phyloP scores from a whole-genome alignment of 2,113 vertebrate genomes.

The Plotosus lineatus region DNA sequence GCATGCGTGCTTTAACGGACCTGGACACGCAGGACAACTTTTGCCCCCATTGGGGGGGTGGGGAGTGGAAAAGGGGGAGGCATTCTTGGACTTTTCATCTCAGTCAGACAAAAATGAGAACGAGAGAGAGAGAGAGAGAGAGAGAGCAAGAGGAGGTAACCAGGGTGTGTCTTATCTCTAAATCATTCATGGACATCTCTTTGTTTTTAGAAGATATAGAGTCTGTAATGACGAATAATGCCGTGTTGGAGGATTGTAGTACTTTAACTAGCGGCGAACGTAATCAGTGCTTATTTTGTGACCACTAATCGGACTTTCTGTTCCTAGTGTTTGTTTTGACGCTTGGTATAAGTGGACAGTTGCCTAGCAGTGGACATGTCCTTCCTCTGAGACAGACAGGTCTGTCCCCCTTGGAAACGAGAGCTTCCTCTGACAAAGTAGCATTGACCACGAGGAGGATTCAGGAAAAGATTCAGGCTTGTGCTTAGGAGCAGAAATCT shows the following conservation, averaged over 20 bases:
- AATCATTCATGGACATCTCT: conserved; percentile 38
- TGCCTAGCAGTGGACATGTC: conserved; percentile 30
- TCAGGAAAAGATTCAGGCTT: conserved; percentile 5
- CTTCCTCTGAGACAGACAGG: conserved; percentile 67
- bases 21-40: conserved; percentile 64
- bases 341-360: conserved; percentile 26
- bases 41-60: conserved; percentile 60
- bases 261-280: not conserved
- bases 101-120: conserved; percentile 24
- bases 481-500: conserved; percentile 34
- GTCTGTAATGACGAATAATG: not conserved
- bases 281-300: not conserved
- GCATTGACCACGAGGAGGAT: conserved; percentile 12
- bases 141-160: conserved; percentile 50
- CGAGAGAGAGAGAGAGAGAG: conserved; percentile 21
- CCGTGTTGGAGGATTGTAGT: not conserved
- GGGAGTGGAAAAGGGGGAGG: conserved; percentile 57
- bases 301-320: not conserved
- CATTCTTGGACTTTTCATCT: conserved; percentile 66
- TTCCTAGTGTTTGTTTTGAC: conserved; percentile 17
- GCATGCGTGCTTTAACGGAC: conserved; percentile 64
- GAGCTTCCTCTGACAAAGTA: conserved; percentile 46
- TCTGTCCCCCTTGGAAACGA: conserved; percentile 62
- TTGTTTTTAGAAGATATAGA: conserved; percentile 31
- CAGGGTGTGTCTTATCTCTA: conserved; percentile 67